Evolutionary conservation across 2,797 vertebrate species (phyloP).

Genomic region (Myripristis murdjan): DNA sequence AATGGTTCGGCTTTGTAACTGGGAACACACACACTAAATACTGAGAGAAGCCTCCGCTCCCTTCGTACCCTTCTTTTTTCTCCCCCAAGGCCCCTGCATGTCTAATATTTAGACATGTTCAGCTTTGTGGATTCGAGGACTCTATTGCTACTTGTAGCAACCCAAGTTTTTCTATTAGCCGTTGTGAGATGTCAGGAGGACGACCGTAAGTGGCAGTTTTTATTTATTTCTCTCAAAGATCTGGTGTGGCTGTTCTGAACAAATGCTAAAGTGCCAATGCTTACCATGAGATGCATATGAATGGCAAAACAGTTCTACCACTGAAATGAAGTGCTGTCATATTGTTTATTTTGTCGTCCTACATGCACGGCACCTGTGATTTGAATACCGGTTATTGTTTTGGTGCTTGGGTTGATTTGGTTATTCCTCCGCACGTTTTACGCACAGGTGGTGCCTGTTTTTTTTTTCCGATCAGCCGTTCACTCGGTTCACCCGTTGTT

Average conservation of each 20-base stretch:
- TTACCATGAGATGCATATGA: conserved; percentile 1
- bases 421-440: conserved; percentile 48
- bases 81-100: conserved; percentile 91
- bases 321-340: background rate
- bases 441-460: conserved; percentile 38
- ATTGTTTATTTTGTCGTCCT: background rate
- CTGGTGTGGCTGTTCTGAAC: conserved; percentile 9
- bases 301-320: background rate
- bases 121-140: conserved; percentile 99
- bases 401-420: conserved; percentile 12
- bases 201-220: conserved; percentile 89
- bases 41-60: conserved; percentile 83
- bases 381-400: background rate
- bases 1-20: conserved; percentile 86
- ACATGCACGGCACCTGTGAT: background rate
- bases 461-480: too few species aligned
- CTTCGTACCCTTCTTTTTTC: conserved; percentile 69
- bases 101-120: conserved; percentile 99
- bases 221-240: conserved; percentile 40
- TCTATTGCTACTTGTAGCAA: conserved; percentile 93
- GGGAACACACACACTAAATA: conserved; percentile 74
- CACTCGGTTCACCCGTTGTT: background rate
- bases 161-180: conserved; percentile 90
- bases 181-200: conserved; percentile 91
- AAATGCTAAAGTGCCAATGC: conserved; percentile 9